Evolutionary conservation across 2,113 vertebrate genomes (phyloP).

Genomic region (Sorex fumeus): DNA sequence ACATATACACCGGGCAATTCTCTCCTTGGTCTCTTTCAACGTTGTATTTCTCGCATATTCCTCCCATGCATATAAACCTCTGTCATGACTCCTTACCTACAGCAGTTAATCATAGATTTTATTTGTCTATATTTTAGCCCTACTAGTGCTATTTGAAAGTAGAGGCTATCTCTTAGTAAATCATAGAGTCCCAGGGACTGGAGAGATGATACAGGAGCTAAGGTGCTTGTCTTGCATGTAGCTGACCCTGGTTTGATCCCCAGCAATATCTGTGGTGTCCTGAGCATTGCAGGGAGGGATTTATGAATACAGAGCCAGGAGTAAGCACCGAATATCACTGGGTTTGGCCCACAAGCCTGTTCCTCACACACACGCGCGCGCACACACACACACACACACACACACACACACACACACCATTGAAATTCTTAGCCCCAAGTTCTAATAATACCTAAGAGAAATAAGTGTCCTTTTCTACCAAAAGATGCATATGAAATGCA

Average conservation of each 20-base stretch:
- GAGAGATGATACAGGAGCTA: too few species aligned
- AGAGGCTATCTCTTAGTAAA: constrained; percentile 16
- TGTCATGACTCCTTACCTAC: neutral
- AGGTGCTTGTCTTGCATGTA: too few species aligned
- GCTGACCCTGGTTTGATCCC: too few species aligned
- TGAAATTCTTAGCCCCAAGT: neutral
- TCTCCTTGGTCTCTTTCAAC: neutral
- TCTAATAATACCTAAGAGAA: neutral
- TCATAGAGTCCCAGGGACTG: neutral
- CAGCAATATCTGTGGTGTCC: too few species aligned
- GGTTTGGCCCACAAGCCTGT: too few species aligned
- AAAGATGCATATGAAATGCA: constrained; percentile 37
- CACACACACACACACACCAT: neutral
- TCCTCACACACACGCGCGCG: too few species aligned
- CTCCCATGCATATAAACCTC: neutral
- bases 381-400: neutral
- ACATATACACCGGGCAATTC: neutral
- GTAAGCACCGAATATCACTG: too few species aligned
- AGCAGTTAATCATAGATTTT: neutral
- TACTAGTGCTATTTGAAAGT: neutral
- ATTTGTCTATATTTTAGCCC: neutral
- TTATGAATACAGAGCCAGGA: too few species aligned
- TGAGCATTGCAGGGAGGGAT: too few species aligned
- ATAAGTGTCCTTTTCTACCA: neutral
- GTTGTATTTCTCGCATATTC: neutral